phyloP scores from a whole-genome alignment of 2,797 vertebrate species.

The Antrozous pallidus region DNA sequence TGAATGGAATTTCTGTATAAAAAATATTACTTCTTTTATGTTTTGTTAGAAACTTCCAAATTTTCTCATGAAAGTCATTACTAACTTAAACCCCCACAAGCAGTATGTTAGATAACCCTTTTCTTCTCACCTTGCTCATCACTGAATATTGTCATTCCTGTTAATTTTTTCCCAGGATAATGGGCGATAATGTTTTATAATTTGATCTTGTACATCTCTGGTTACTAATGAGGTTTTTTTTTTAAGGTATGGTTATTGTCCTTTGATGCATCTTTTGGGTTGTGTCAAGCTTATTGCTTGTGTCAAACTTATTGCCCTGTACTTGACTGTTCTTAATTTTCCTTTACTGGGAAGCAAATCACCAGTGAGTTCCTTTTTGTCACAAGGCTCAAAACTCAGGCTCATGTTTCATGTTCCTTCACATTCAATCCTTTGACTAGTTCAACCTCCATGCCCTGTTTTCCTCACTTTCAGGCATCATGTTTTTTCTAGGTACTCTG shows the following conservation, averaged over 20 bases:
- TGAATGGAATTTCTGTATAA: neutral
- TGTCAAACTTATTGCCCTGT: neutral
- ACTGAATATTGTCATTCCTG: neutral
- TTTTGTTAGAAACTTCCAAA: neutral
- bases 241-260: neutral
- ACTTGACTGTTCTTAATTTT: neutral
- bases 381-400: neutral
- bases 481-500: neutral
- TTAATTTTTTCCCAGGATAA: neutral
- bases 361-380: neutral
- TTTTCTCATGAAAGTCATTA: neutral
- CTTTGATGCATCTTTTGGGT: neutral
- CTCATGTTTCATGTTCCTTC: neutral
- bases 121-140: neutral
- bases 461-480: neutral
- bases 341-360: neutral
- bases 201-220: neutral
- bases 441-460: rapidly evolving
- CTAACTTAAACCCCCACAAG: neutral
- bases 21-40: neutral
- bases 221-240: neutral
- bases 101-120: neutral
- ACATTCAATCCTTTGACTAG: neutral
- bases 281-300: neutral
- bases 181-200: neutral